Conservation (phyloP, 2,113 vertebrate species). For the Pteruthius melanotis region DNA sequence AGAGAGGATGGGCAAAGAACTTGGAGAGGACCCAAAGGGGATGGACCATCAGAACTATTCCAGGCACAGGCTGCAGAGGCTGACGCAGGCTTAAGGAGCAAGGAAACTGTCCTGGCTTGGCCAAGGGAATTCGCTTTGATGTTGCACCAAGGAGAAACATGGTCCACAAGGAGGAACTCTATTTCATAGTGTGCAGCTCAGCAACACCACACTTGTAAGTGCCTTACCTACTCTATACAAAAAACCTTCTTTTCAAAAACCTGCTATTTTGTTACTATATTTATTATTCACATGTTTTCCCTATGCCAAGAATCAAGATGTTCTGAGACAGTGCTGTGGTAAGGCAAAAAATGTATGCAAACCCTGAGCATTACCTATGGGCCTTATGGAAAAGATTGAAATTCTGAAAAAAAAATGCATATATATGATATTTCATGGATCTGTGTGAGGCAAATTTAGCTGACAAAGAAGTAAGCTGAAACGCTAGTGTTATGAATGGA, state of each 20-base stretch:
- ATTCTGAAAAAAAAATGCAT: not conserved
- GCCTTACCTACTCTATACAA: not conserved
- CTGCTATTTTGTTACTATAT: not conserved
- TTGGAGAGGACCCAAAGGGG: not conserved
- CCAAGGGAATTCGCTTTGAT: not conserved
- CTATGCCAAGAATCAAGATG: not conserved
- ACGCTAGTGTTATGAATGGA: too few relatives aligned
- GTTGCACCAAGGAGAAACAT: not conserved
- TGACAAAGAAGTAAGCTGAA: not conserved
- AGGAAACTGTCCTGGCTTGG: not conserved
- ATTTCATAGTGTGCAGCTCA: not conserved
- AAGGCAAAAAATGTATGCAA: not conserved
- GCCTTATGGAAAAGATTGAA: not conserved
- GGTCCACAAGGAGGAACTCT: not conserved
- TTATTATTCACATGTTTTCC: not conserved
- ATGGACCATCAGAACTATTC: fast-evolving
- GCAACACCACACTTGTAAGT: not conserved
- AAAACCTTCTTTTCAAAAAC: not conserved
- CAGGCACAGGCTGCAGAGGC: not conserved
- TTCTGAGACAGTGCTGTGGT: not conserved
- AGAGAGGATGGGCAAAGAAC: not conserved
- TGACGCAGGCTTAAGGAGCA: not conserved
- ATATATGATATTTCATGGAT: not conserved
- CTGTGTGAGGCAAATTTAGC: not conserved
- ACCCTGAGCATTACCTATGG: not conserved